Conservation (phyloP, 1,140 invertebrate genomes). For the Zaprionus taronus region DNA sequence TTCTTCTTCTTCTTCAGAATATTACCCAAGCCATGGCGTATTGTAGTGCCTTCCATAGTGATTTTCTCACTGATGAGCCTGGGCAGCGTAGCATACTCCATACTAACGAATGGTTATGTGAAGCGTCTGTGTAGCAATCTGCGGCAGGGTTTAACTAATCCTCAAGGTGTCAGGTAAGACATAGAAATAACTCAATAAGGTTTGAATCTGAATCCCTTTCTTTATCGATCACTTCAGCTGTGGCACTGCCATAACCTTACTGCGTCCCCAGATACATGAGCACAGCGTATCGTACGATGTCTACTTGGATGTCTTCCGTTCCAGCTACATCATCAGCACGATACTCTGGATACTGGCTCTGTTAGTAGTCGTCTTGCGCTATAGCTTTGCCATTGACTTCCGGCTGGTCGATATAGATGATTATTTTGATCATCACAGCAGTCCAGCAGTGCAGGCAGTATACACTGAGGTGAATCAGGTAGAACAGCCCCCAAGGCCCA, state of each 20-base stretch:
- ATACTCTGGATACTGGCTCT: conserved; percentile 70
- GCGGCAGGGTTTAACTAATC: conserved; percentile 56
- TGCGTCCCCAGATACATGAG: conserved; percentile 68
- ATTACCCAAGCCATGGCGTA: conserved; percentile 80
- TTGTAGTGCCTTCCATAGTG: conserved; percentile 77
- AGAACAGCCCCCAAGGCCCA: conserved; percentile 58
- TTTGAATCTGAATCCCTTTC: not conserved
- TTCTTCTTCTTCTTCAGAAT: conserved; percentile 47
- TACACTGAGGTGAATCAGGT: conserved; percentile 53
- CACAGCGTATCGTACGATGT: conserved; percentile 64
- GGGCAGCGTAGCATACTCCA: conserved; percentile 62
- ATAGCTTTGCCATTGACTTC: conserved; percentile 76
- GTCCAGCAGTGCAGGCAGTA: conserved; percentile 38
- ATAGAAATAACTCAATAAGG: not conserved
- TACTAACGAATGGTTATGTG: conserved; percentile 69
- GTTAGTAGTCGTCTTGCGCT: conserved; percentile 73
- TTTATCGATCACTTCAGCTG: conserved; percentile 41
- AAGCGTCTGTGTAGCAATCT: conserved; percentile 64
- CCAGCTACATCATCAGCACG: conserved; percentile 67
- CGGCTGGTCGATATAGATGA: conserved; percentile 78
- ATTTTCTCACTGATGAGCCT: conserved; percentile 76
- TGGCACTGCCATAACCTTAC: conserved; percentile 68
- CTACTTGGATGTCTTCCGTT: conserved; percentile 68
- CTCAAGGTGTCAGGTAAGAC: conserved; percentile 62
- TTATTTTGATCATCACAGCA: conserved; percentile 56